These are phyloP conservation scores for Porites lutea DNA, from an alignment of 64 coral and sea anemone species.

Conservation along the genomic window DNA sequence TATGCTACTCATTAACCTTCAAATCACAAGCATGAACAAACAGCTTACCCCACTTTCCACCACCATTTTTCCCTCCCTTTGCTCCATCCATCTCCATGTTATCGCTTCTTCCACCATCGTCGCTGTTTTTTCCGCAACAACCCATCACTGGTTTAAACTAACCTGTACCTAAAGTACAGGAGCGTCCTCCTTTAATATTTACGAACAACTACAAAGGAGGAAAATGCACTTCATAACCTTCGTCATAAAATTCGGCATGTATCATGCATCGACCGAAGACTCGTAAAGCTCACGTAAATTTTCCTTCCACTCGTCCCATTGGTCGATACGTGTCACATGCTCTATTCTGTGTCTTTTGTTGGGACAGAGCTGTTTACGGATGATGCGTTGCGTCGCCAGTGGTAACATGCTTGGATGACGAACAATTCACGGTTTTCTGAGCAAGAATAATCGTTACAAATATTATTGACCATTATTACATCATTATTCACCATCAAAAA, in stretches of 20 bases:
- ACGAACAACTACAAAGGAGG: background rate
- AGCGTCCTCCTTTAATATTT: background rate
- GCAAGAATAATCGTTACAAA: background rate
- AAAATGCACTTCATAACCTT: background rate
- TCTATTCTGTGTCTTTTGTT: background rate
- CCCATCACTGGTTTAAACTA: background rate
- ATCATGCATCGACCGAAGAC: background rate
- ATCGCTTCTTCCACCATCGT: conserved; percentile 20
- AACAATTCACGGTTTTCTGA: background rate
- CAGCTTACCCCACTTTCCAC: conserved; percentile 38
- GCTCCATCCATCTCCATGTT: conserved; percentile 30
- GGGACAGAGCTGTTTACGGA: background rate
- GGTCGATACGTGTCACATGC: conserved; percentile 9
- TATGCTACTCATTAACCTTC: too few species aligned
- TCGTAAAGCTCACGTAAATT: background rate
- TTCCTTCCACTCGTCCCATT: background rate
- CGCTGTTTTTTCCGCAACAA: conserved; percentile 41
- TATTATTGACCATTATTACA: too few species aligned
- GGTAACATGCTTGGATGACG: conserved; percentile 9
- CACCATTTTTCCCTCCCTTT: conserved; percentile 8
- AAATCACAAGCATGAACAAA: too few species aligned
- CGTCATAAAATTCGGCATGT: too few species aligned
- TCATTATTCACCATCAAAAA: background rate
- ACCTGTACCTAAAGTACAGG: background rate
- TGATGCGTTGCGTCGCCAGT: background rate